Evolutionary conservation across 2,797 vertebrate genomes (phyloP).

Genomic region (Sylvia borin): DNA sequence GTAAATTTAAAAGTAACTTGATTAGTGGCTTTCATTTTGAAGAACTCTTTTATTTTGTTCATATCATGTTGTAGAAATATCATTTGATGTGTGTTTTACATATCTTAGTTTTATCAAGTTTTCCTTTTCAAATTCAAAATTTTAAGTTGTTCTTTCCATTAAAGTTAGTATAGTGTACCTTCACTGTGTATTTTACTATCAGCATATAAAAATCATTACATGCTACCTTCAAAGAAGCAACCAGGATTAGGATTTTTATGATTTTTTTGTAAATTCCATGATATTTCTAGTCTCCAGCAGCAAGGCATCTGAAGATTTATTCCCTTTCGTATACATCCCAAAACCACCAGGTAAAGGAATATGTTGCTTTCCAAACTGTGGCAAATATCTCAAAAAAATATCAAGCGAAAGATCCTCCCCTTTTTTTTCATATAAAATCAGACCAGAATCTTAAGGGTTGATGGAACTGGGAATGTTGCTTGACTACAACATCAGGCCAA

Average conservation of each 20-base stretch:
- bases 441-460: neutral
- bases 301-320: neutral
- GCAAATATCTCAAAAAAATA: neutral
- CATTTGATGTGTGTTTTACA: neutral
- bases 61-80: neutral
- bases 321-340: neutral
- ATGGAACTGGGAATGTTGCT: neutral
- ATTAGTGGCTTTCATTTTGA: neutral
- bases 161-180: neutral
- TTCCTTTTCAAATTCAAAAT: neutral
- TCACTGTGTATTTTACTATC: neutral
- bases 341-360: neutral
- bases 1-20: neutral
- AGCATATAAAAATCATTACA: neutral
- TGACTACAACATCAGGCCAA: neutral
- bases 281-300: neutral
- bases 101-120: neutral
- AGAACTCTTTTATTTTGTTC: neutral
- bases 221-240: neutral
- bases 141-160: neutral
- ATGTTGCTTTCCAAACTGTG: rapidly evolving
- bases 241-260: neutral
- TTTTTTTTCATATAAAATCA: neutral
- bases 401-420: neutral
- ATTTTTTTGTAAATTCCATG: neutral